phyloP scores from a whole-genome alignment of 1,140 invertebrate genomes.

The Yoshiicerus persimilis region DNA sequence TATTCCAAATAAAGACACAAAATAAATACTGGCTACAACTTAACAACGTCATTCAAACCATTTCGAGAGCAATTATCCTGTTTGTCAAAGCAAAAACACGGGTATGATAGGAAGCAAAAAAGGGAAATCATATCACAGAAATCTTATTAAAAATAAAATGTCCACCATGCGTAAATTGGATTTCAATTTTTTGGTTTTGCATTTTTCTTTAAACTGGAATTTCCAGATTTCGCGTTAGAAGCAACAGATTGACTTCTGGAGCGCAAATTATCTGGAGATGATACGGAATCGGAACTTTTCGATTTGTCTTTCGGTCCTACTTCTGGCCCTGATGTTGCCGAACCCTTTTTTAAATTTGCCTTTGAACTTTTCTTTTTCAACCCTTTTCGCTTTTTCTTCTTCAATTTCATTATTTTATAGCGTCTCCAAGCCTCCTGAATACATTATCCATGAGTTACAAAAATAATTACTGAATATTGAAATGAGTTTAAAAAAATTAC shows the following conservation, averaged over 20 bases:
- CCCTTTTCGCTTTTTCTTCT: conserved; percentile 25
- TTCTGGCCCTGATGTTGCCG: background rate
- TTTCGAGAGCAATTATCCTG: too few species aligned
- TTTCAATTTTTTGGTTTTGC: background rate
- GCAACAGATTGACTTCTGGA: conserved; percentile 4
- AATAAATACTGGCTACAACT: background rate
- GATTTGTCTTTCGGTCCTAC: background rate
- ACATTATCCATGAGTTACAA: background rate
- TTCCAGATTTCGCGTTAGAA: background rate
- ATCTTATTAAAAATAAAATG: too few species aligned
- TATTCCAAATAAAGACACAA: background rate
- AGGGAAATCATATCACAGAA: too few species aligned
- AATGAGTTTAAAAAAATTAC: background rate
- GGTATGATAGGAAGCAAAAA: too few species aligned
- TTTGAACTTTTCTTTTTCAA: conserved; percentile 16
- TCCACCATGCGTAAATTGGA: background rate
- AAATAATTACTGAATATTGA: background rate
- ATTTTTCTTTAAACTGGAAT: background rate
- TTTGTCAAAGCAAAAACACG: too few species aligned
- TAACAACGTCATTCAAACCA: too few species aligned
- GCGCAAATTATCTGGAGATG: background rate
- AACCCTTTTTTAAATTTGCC: background rate
- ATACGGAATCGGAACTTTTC: background rate
- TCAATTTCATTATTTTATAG: background rate
- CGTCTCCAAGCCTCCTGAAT: conserved; percentile 24